Evolutionary conservation across 2,888 invertebrate genomes (phyloP), one percentile per base, ranked within the genome.

Genomic region (Ferdinandea cuprea): DNA sequence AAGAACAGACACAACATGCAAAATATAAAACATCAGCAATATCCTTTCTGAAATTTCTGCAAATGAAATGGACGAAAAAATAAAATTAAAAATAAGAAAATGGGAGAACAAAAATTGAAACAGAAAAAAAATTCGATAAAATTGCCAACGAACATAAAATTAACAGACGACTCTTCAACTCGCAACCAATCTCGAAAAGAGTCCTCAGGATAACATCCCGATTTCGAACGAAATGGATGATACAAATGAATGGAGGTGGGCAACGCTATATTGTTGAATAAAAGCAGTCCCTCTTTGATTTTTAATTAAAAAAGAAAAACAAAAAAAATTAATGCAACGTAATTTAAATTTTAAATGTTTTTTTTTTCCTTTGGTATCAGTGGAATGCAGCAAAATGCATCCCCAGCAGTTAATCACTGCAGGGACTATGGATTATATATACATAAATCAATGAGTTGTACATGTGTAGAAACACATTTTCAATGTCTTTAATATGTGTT

Each of bases 281-380:
- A 63, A 76, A 58, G 63, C 65, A 71, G 63, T 69, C 25, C 21
- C 59, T 71, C 59, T 66, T 72, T 59, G 54, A 66, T 61, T 72
- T 77, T 42, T 42, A 81, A 71, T 42, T 59, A 74, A 40, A 54
- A 61, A 66, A 59, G 1, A 42, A 59, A 63, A 35, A 35, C 11
- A 19, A 50, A 61, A n/a, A n/a, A n/a, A n/a, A n/a, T n/a, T n/a
- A n/a, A n/a, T 58, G 48, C 58, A 77, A n/a, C 52, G 77, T 65
- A 59, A 77, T 76, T 71, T 71, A 81, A 76, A 76, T 69, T 71
- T 59, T 19, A 81, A 52, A 74, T 46, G 37, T 61, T 37, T 44
- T 21, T 44, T 4, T 1, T 19, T 15, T 19, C 35, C 8, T 8
- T 35, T 8, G 35, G 9, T n/a, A n/a, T n/a, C n/a, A n/a, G n/a